Evolutionary conservation across 2,888 invertebrate genomes (phyloP).

Genomic region (Papilio protenor): DNA sequence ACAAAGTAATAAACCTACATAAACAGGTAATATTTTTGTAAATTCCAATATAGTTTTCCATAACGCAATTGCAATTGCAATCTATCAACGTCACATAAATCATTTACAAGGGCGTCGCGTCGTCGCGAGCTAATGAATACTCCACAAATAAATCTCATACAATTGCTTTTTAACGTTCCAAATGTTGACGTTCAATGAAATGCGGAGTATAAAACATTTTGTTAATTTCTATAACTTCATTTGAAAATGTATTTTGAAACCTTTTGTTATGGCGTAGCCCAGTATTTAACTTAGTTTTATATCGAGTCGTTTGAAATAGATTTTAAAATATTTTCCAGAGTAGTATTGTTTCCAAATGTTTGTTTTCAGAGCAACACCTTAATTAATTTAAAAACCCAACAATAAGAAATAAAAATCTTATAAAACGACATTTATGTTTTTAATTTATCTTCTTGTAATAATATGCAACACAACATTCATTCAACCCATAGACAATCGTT

Average conservation of each 20-base stretch:
- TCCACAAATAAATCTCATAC: slow-evolving; percentile 30
- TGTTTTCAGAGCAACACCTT: too few relatives aligned
- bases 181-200: slow-evolving; percentile 6
- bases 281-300: not conserved
- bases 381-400: too few relatives aligned
- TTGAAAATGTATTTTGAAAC: not conserved
- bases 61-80: slow-evolving; percentile 38
- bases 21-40: slow-evolving; percentile 11
- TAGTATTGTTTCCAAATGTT: too few relatives aligned
- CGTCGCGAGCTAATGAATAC: slow-evolving; percentile 36
- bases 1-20: not conserved
- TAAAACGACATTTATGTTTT: too few relatives aligned
- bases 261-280: not conserved
- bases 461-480: too few relatives aligned
- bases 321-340: too few relatives aligned
- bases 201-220: slow-evolving; percentile 1
- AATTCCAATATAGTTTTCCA: slow-evolving; percentile 14
- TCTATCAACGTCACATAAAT: slow-evolving; percentile 41
- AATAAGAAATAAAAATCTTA: too few relatives aligned
- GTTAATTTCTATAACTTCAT: not conserved
- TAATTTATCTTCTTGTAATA: too few relatives aligned
- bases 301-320: too few relatives aligned
- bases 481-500: too few relatives aligned
- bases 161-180: slow-evolving; percentile 36
- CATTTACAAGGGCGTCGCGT: slow-evolving; percentile 14